phyloP scores from a whole-genome alignment of 35 echinoderm and acorn worm genomes.

The Heliocidaris tuberculata region DNA sequence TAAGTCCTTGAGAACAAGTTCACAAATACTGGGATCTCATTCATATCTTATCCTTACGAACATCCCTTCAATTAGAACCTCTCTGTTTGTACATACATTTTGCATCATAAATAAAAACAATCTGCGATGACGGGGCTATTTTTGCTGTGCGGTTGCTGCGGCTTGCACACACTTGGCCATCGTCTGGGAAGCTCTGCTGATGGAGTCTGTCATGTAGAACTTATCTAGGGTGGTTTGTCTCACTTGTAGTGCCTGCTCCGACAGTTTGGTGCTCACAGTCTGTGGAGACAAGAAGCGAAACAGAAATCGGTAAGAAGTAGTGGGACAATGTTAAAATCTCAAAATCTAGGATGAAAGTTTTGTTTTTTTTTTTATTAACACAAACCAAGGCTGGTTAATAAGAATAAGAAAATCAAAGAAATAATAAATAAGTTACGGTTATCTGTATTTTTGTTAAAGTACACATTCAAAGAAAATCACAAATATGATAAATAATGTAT shows the following conservation, averaged over 20 bases:
- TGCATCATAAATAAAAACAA: background rate
- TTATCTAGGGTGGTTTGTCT: slow-evolving; percentile 72
- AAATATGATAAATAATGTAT: too few species aligned
- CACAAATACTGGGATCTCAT: background rate
- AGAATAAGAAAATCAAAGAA: too few species aligned
- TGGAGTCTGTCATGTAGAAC: slow-evolving; percentile 98
- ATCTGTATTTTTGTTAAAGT: too few species aligned
- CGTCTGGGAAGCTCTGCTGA: slow-evolving; percentile 94
- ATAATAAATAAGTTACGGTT: too few species aligned
- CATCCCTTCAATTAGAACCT: background rate
- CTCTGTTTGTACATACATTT: background rate
- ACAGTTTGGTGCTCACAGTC: slow-evolving; percentile 67
- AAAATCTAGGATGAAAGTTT: too few species aligned
- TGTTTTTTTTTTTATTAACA: too few species aligned
- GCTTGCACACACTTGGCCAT: slow-evolving; percentile 99
- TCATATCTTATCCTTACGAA: background rate
- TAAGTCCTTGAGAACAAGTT: background rate
- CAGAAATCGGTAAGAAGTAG: background rate
- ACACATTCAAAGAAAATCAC: too few species aligned
- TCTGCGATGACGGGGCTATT: background rate
- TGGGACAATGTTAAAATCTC: too few species aligned
- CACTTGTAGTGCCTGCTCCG: slow-evolving; percentile 57
- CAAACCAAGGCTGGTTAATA: too few species aligned
- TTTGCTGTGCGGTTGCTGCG: slow-evolving; percentile 54
- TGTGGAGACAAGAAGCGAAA: slow-evolving; percentile 39